Evolutionary conservation across 2,113 vertebrate genomes (phyloP), one percentile per base, ranked within the genome.

Genomic region (Todiramphus saurophagus): DNA sequence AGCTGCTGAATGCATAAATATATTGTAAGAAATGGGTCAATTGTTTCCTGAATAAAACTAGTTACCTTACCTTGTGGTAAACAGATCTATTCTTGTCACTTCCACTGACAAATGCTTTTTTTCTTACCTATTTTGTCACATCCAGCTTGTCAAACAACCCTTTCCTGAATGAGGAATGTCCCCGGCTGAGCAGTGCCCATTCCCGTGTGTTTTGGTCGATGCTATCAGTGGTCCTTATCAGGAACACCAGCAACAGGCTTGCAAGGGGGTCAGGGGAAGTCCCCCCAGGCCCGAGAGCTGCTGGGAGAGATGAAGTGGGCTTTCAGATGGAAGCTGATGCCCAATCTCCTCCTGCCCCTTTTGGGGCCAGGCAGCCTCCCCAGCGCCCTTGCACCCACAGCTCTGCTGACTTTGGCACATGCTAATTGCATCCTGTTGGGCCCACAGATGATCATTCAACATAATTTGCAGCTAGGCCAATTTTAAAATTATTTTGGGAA

Each of bases 221-320:
- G 37, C n/a, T 28, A 31, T 41, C 5, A 18, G n/a, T 1, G 13
- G 48, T 28, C 55, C 13, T 48, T 35, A 35, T 30, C n/a, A 18
- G 67, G 33, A 16, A 46, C 37, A 20, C 19, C 18, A 35, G 59
- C 37, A 28, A 35, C 23, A 7, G 31, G 59, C 18, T 41, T 50
- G 55, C 23, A 46, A 64, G 23, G 20, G 16, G 17, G 15, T 21
- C 1, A 0, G 5, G 14, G 31, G 2, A 19, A 1, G 35, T 3
- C 2, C 15, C 30, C 41, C 0, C 1, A 2, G 2, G 15, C 23
- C 31, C 3, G 0, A 13, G 4, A 55, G 72, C 24, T 0, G 0
- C 62, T 5, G 41, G 17, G 16, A 50, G 31, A 60, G 39, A 60
- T 0, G 1, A 39, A 44, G 33, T 21, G 30, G 27, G 37, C 15